Evolutionary conservation across 2,888 invertebrate genomes (phyloP).

Genomic region (Brenthis daphne): DNA sequence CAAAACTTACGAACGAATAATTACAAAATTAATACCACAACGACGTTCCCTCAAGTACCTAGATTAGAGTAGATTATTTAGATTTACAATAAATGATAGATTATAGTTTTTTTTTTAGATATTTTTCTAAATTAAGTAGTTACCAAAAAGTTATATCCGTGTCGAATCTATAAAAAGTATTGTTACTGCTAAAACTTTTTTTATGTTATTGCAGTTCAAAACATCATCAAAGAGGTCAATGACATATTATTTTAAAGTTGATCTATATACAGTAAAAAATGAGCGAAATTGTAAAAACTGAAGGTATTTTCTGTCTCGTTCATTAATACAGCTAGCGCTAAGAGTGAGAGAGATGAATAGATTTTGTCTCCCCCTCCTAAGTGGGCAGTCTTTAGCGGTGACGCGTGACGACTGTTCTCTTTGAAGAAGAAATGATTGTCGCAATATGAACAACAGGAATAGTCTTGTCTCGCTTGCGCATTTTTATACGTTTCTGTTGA

Average conservation of each 20-base stretch:
- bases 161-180: slow-evolving; percentile 17
- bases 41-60: too few species aligned
- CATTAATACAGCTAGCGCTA: slow-evolving; percentile 33
- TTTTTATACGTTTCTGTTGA: slow-evolving; percentile 64
- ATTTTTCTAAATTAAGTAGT: neutral
- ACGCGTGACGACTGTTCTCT: slow-evolving; percentile 72
- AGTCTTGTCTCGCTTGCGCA: slow-evolving; percentile 60
- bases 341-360: slow-evolving; percentile 54
- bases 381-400: slow-evolving; percentile 75
- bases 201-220: slow-evolving; percentile 23
- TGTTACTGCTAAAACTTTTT: slow-evolving; percentile 15
- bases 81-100: too few species aligned
- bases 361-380: slow-evolving; percentile 50
- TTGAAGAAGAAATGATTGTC: slow-evolving; percentile 71
- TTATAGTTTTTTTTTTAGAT: too few species aligned
- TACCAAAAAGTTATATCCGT: slow-evolving; percentile 11
- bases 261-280: slow-evolving; percentile 77
- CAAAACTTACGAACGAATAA: too few species aligned
- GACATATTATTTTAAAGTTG: slow-evolving; percentile 75
- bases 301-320: slow-evolving; percentile 50
- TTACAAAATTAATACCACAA: too few species aligned
- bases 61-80: too few species aligned
- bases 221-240: slow-evolving; percentile 55
- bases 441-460: slow-evolving; percentile 45
- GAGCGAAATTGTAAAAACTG: slow-evolving; percentile 61